Base-by-base conservation (phyloP, 2,113 vertebrate genomes). In the Shinisaurus crocodilurus region DNA sequence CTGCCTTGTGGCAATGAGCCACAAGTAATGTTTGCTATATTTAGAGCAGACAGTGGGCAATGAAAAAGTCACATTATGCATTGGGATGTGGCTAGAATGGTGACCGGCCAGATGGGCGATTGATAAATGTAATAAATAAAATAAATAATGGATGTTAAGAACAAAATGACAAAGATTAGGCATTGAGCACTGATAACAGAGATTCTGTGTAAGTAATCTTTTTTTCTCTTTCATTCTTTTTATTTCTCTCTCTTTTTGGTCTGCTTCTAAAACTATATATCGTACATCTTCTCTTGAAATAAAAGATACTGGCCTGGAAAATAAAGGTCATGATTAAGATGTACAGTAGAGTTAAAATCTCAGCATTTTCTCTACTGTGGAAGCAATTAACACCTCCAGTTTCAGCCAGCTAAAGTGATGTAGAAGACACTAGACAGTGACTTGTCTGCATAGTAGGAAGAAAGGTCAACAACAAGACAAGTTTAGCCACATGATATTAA, bases 251-350 rank as follows among this genome's bases (percentile, higher is more conserved):
- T 75, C 5, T 2, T n/a, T n/a, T 65, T 77, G 45, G 15, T 63
- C 29, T 80, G 9, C 37, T 40, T 40, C 9, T 54, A 13, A 63
- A 76, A 9, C 34, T 27, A 87, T 18, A 60, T 54, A 54, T n/a
- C n/a, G n/a, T 37, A 27, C 12, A 57, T 3, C 23, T 25, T 29
- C n/a, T 75, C 37, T 10, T 3, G 9, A 80, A 86, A 79, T 72
- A 23, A 84, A 84, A 89, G 40, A 32, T 18, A 32, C 40, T 75
- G 74, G 40, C 5, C 43, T 48, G 20, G 8, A 67, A 32, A 88
- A 87, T 87, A 48, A 65, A 86, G 37, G 25, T 82, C 67, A 89
- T 54, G 54, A 88, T 57, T 57, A 88, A 89, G n/a, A 82, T 89
- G n/a, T 60, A n/a, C 50, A 37, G 40, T 60, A 43, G 48, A 89